phyloP scores from a whole-genome alignment of 2,113 vertebrate species.

The Choloepus hoffmanni region DNA sequence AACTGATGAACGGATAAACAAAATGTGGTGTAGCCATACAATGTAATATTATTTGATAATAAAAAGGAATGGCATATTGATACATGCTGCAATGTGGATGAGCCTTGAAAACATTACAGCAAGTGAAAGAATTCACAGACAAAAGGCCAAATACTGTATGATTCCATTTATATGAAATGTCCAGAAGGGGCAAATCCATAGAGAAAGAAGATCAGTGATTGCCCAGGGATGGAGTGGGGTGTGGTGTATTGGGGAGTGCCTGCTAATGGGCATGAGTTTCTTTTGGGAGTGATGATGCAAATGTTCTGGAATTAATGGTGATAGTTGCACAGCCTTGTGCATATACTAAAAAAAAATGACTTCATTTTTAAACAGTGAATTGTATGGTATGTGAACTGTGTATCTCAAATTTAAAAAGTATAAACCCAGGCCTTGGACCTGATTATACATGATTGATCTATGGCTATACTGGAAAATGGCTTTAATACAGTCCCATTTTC shows the following conservation, averaged over 20 bases:
- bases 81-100: not conserved
- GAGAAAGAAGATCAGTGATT: not conserved
- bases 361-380: not conserved
- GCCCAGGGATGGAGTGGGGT: not conserved
- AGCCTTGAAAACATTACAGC: not conserved
- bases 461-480: not conserved
- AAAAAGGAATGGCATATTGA: not conserved
- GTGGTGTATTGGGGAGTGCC: not conserved
- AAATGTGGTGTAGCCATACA: not conserved
- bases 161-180: not conserved
- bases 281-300: not conserved
- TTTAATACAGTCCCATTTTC: not conserved
- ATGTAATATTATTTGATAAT: not conserved
- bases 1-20: not conserved
- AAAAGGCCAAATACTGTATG: not conserved
- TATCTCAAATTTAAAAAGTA: not conserved
- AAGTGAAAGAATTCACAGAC: not conserved
- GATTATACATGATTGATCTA: not conserved
- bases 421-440: not conserved
- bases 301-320: conserved; percentile 6
- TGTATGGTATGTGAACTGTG: not conserved
- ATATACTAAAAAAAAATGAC: not conserved
- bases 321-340: not conserved
- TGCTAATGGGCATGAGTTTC: not conserved
- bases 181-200: not conserved